Evolutionary conservation across 30 jellyfish, hydroid and myxozoan genomes (phyloP), one percentile per base, ranked within the genome.

Genomic region (Aurelia sp.): DNA sequence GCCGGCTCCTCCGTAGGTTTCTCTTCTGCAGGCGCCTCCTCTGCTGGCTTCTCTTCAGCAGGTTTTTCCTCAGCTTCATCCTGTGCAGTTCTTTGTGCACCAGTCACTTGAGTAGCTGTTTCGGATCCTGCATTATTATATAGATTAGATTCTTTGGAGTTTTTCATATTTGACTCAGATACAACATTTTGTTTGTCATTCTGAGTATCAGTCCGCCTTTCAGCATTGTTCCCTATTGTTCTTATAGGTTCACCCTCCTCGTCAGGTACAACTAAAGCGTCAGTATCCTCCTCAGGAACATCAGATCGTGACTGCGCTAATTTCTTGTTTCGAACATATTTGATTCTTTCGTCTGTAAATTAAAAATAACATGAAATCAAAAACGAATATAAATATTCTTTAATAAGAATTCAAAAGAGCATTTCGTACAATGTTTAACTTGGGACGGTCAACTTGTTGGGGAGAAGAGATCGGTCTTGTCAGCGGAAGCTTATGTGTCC

Each of bases 271-370:
- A 83, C 90, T 19, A 74, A 60, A 17, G 83, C 74, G 62, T 87
- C 96, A 23, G 78, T 67, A 64, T 87, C 96, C 21, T 87, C 96
- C 4, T 87, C 96, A 13, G 96, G 96, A 17, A 87, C 88, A 21
- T 77, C 89, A 63, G 96, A 87, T 13, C 96, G 79, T 1, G 85
- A 47, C 10, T 77, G 85, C 16, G 83, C 50, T 16, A 61, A 66
- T 41, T 40, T 52, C 10, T 48, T 68, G 58, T 74, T 78, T 41
- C 82, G 37, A 20, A 87, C 76, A 35, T 72, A 77, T 16, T 74
- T 50, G 23, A 87, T 31, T 41, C 78, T 67, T 35, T 74, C 93
- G 19, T 84, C 93, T 84, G 57, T 11, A 44, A 84, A 6, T 22
- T 9, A 18, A 81, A 60, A 11, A 9, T 16, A 35, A 11, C 44